A percentile compares a stretch with the other conserved stretches of the same genome.
Evolutionary conservation across 2,113 vertebrate species (phyloP).

Genomic region (Equus przewalskii): DNA sequence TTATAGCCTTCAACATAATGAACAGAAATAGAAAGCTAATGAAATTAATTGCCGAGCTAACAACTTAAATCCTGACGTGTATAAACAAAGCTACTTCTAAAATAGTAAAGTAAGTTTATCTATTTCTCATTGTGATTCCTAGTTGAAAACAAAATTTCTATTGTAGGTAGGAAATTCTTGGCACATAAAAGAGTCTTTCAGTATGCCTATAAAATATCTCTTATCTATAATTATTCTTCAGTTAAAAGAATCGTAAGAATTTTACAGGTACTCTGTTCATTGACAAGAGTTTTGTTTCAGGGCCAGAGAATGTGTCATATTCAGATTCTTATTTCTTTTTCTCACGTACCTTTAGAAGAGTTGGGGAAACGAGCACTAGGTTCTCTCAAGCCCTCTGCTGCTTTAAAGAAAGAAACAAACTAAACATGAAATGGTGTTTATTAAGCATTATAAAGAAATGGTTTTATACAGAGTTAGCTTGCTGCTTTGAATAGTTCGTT

Average conservation of each 20-base stretch:
- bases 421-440: background rate
- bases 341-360: background rate
- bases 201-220: background rate
- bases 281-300: background rate
- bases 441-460: background rate
- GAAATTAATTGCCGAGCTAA: slow-evolving; percentile 74
- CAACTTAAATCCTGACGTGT: slow-evolving; percentile 33
- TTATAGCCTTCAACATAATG: slow-evolving; percentile 60
- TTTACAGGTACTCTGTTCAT: background rate
- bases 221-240: background rate
- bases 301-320: background rate
- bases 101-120: background rate
- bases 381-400: background rate
- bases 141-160: background rate
- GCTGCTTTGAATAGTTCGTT: background rate
- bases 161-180: background rate
- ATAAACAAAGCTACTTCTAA: slow-evolving; percentile 36
- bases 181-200: background rate
- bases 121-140: background rate
- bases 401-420: background rate
- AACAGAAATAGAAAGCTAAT: slow-evolving; percentile 76
- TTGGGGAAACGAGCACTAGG: background rate
- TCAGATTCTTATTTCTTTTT: background rate
- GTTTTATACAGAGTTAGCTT: background rate
- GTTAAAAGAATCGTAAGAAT: background rate